Base-by-base conservation (phyloP, 2,797 vertebrate species). In the Garrulus glandarius region DNA sequence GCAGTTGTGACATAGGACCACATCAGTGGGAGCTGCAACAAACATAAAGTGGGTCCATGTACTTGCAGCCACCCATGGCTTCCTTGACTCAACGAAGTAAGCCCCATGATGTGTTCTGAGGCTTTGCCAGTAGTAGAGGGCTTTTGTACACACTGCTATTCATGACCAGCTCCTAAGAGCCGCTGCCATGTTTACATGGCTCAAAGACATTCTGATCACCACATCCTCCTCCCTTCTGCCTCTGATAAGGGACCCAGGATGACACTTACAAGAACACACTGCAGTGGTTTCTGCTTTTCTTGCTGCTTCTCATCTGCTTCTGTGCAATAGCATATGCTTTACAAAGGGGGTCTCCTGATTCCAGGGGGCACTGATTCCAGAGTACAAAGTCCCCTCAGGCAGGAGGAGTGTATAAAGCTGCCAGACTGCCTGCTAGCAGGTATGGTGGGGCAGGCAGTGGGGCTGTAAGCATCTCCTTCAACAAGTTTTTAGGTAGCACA, bases 371-470 rank as follows among this genome's bases (percentile, higher is more conserved):
- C n/a, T 18, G 34, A 37, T 50, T 57, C 15, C 50, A 34, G 10
- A 37, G 57, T 32, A 57, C n/a, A n/a, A 39, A 55, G 50, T 15
- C 7, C 18, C 8, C 10, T 5, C 27, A 37, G 0, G 4, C 1
- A 5, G n/a, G 9, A 43, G 41, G 4, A 57, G 34, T 6, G 2
- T 1, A 3, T 10, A 21, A 77, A 85, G 43, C 84, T 67, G 56
- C 20, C 76, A 63, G 44, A 27, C 34, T 61, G 24, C 32, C 71
- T 49, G 52, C 67, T 27, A 26, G 36, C 13, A 37, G 30, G 27
- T 23, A 11, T 6, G 22, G 20, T 22, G 43, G 30, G 26, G n/a
- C 71, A 72, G 14, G 27, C 6, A 6, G 12, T 56, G 23, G 43
- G 32, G 41, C 52, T 75, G 5, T 21, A 75, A 86, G 57, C 19